Evolutionary conservation across 1,140 invertebrate species (phyloP).

Genomic region (Geopemphigus sp.): DNA sequence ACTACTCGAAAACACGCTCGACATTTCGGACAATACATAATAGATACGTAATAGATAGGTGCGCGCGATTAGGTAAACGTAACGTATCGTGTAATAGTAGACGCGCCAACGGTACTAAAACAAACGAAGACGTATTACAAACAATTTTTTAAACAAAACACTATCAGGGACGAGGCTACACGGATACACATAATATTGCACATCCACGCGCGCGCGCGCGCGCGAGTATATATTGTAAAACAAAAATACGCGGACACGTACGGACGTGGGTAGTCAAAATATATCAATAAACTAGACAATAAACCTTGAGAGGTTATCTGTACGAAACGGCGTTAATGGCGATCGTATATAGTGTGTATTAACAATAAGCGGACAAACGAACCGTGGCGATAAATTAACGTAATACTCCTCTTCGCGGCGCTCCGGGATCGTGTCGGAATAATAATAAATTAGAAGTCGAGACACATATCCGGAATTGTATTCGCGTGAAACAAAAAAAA

Average conservation of each 20-base stretch:
- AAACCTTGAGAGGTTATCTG: conserved; percentile 24
- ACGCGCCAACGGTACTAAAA: too few species aligned
- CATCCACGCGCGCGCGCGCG: too few species aligned
- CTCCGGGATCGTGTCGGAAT: not conserved
- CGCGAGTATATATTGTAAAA: not conserved
- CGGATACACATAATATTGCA: too few species aligned
- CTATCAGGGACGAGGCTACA: not conserved
- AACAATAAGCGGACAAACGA: conserved; percentile 5
- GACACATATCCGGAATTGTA: conserved; percentile 10
- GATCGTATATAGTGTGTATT: not conserved
- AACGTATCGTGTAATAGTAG: too few species aligned
- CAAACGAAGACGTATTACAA: too few species aligned
- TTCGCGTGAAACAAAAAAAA: too few species aligned
- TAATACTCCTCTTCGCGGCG: not conserved
- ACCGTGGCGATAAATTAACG: not conserved
- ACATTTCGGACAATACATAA: too few species aligned
- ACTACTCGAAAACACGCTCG: too few species aligned
- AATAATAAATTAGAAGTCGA: not conserved
- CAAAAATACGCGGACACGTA: not conserved
- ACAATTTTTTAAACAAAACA: too few species aligned
- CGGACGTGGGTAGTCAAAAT: not conserved
- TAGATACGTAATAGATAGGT: too few species aligned
- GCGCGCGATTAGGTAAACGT: too few species aligned
- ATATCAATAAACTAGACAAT: conserved; percentile 7
- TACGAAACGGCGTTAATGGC: not conserved